phyloP scores from a whole-genome alignment of 2,888 invertebrate genomes.

The Hipparchia semele region DNA sequence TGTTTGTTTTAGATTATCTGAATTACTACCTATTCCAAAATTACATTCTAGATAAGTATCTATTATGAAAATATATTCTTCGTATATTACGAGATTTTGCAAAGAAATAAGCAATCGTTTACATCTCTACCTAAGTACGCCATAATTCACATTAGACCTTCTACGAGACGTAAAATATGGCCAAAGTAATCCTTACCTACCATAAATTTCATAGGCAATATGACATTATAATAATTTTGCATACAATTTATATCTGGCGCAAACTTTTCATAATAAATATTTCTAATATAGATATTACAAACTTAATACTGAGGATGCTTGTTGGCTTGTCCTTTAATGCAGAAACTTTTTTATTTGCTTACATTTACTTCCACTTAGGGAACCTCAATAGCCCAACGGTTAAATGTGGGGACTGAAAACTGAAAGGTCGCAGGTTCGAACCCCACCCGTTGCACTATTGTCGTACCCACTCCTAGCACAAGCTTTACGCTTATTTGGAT shows the following conservation, averaged over 20 bases:
- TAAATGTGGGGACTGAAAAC: no score
- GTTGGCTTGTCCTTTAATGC: no score
- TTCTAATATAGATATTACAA: not conserved
- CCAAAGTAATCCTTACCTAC: conserved; percentile 14
- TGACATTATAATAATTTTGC: conserved; percentile 20
- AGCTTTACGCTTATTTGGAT: no score
- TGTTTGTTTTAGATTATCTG: no score
- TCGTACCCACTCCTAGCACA: no score
- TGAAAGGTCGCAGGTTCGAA: no score
- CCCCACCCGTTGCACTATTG: no score
- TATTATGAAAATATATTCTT: not conserved
- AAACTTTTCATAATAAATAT: not conserved
- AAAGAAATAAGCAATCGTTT: conserved; percentile 20
- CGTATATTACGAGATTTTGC: not conserved
- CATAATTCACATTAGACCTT: conserved; percentile 17
- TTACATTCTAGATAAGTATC: not conserved
- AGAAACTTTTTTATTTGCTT: no score
- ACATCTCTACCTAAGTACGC: conserved; percentile 12
- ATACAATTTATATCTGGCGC: not conserved
- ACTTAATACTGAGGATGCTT: not conserved
- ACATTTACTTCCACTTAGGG: no score
- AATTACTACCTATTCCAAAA: not conserved
- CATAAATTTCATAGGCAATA: conserved; percentile 20
- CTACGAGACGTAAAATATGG: conserved; percentile 17
- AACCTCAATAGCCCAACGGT: no score